Conservation (phyloP, 2,113 vertebrate species). For the Peromyscus leucopus region DNA sequence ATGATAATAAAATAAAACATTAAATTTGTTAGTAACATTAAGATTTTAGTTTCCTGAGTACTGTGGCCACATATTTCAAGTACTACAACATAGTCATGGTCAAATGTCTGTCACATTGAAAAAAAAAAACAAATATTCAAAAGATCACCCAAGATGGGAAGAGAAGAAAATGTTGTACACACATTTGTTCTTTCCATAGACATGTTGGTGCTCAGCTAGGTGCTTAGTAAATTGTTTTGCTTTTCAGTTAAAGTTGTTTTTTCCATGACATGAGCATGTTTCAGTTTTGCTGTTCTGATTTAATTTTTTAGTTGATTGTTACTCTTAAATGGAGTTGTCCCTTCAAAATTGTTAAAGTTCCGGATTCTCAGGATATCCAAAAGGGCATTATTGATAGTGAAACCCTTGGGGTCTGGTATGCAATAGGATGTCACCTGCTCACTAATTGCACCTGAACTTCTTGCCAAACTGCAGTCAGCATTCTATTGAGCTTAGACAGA, state of each 20-base stretch:
- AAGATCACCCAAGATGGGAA: background rate
- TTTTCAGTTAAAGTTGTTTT: background rate
- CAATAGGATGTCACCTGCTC: background rate
- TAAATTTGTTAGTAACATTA: constrained; percentile 20
- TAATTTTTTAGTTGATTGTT: background rate
- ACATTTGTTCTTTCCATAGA: background rate
- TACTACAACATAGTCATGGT: background rate
- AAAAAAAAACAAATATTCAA: background rate
- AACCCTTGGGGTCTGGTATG: background rate
- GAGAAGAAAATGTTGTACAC: fast-evolving
- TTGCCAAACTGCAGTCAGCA: background rate
- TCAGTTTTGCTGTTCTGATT: background rate
- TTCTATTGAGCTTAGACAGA: background rate
- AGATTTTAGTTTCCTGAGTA: background rate
- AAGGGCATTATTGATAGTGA: background rate
- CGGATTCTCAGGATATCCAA: background rate
- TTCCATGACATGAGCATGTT: background rate
- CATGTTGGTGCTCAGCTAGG: background rate
- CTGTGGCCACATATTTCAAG: background rate
- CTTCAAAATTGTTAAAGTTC: background rate
- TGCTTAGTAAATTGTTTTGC: background rate
- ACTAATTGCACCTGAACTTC: fast-evolving
- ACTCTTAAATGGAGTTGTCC: background rate
- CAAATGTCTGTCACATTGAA: background rate
- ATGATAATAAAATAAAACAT: background rate